A percentile compares a stretch with the other conserved stretches of the same genome.
Conservation (phyloP, 1,140 invertebrate genomes). For the Phymastichus coffea region DNA sequence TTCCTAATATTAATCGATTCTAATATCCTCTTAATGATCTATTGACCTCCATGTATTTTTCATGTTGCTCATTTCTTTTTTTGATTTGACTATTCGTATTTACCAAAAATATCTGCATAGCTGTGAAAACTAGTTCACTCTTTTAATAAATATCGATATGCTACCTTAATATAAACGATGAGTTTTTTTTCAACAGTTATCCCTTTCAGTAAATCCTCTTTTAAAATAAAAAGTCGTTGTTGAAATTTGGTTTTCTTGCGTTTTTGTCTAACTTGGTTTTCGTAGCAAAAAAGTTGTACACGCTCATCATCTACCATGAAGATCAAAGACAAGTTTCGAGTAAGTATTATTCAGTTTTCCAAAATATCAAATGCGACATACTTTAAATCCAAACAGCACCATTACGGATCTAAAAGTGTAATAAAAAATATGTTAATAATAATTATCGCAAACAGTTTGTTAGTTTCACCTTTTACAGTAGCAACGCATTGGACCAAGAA, state of each 20-base stretch:
- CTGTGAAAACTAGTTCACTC: conserved; percentile 20
- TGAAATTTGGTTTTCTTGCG: too few species aligned
- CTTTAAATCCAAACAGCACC: not conserved
- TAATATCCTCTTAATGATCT: conserved; percentile 29
- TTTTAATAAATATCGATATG: conserved; percentile 26
- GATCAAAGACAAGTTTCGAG: too few species aligned
- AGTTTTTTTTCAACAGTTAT: too few species aligned
- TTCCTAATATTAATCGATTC: conserved; percentile 51
- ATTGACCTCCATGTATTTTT: not conserved
- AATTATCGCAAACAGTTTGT: not conserved
- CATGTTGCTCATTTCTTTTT: not conserved
- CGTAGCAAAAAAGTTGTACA: too few species aligned
- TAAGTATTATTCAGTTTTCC: not conserved
- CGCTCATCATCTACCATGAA: too few species aligned
- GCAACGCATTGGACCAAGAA: conserved; percentile 3
- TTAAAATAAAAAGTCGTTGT: too few species aligned
- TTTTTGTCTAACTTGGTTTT: too few species aligned
- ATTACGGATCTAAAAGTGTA: conserved; percentile 25
- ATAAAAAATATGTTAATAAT: conserved; percentile 3
- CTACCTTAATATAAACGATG: conserved; percentile 2
- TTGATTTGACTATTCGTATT: conserved; percentile 4
- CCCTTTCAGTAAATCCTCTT: too few species aligned
- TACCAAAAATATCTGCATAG: conserved; percentile 25
- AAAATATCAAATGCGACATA: not conserved
- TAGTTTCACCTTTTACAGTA: conserved; percentile 13